A percentile compares a stretch with the other conserved stretches of the same genome.
Conservation (phyloP, 2,797 vertebrate genomes). For the Pempheris klunzingeri region DNA sequence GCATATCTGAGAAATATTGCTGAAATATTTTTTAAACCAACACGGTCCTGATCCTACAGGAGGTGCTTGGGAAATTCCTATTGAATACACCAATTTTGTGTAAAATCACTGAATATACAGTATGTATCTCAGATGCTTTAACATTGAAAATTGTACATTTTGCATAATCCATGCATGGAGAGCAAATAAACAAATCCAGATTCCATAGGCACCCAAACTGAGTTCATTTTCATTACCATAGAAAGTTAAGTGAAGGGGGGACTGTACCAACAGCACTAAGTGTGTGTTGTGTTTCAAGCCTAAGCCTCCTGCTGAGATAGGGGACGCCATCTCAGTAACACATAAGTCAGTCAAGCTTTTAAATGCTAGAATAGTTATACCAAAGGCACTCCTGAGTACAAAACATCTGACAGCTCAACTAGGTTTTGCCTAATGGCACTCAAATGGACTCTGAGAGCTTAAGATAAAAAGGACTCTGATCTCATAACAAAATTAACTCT, state of each 20-base stretch:
- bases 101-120: neutral
- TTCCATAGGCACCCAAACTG: neutral
- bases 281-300: neutral
- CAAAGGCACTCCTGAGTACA: conserved; percentile 8
- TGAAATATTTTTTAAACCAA: conserved; percentile 40
- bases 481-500: neutral
- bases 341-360: conserved; percentile 3
- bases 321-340: conserved; percentile 15
- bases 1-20: conserved; percentile 35
- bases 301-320: neutral
- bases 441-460: conserved; percentile 13
- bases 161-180: neutral
- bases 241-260: conserved; percentile 8
- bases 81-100: neutral
- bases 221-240: neutral
- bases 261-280: neutral
- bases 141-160: neutral
- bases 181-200: neutral
- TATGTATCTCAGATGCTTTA: neutral
- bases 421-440: neutral
- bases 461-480: neutral
- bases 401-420: neutral
- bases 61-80: no score
- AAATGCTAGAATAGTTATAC: neutral
- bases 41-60: neutral